phyloP scores from a whole-genome alignment of 2,888 invertebrate species.

The Schizotus pectinicornis region DNA sequence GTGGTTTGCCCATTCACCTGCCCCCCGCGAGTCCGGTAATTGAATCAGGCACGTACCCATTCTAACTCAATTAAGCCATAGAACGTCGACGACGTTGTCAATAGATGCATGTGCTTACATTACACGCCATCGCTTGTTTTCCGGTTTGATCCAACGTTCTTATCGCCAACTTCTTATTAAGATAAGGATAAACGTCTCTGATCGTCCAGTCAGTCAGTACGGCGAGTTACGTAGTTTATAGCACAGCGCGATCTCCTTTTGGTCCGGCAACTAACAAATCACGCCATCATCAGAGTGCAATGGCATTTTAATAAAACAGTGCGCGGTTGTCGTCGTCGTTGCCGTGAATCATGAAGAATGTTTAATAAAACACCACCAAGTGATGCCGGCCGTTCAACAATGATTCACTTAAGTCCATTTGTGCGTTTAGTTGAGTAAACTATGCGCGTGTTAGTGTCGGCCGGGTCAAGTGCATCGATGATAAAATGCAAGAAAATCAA shows the following conservation, averaged over 20 bases:
- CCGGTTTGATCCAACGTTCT: background rate
- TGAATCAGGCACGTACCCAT: constrained; percentile 6
- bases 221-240: background rate
- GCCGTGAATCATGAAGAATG: constrained; percentile 11
- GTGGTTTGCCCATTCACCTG: background rate
- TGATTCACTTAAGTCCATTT: too few relatives aligned
- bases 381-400: too few relatives aligned
- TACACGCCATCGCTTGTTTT: too few relatives aligned
- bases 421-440: too few relatives aligned
- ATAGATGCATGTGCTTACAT: background rate
- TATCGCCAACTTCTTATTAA: constrained; percentile 13
- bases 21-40: constrained; percentile 5
- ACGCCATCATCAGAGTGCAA: too few relatives aligned
- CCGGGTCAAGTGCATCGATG: too few relatives aligned
- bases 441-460: too few relatives aligned
- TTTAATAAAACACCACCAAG: background rate
- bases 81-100: background rate
- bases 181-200: constrained; percentile 18
- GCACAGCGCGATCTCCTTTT: background rate
- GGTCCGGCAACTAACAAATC: background rate
- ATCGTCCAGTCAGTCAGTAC: constrained; percentile 20
- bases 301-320: too few relatives aligned
- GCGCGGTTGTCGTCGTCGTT: too few relatives aligned
- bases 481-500: background rate
- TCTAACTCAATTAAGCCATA: constrained; percentile 16